phyloP scores from a whole-genome alignment of 2,888 invertebrate species.

The Epinotia ramella region DNA sequence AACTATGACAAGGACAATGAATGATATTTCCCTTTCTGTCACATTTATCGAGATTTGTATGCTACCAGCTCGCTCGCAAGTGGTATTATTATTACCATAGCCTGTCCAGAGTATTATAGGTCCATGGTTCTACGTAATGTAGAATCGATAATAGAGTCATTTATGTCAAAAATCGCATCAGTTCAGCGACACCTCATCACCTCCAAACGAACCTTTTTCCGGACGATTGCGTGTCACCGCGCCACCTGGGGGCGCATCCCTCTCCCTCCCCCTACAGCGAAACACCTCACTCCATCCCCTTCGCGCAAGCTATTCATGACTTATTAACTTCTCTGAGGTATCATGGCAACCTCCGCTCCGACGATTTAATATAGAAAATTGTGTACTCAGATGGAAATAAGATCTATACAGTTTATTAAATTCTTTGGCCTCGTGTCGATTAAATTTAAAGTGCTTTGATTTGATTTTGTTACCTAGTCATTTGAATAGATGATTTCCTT shows the following conservation, averaged over 20 bases:
- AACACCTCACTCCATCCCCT: slow-evolving; percentile 59
- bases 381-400: slow-evolving; percentile 77
- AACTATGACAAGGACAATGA: too few relatives aligned
- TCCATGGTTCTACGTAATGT: background rate
- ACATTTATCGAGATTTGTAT: too few relatives aligned
- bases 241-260: slow-evolving; percentile 70
- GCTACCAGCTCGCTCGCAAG: too few relatives aligned
- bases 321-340: slow-evolving; percentile 84
- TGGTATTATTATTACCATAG: too few relatives aligned
- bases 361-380: slow-evolving; percentile 83
- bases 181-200: slow-evolving; percentile 72
- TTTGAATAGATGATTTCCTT: background rate
- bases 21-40: too few relatives aligned
- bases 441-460: slow-evolving; percentile 38
- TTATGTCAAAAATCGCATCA: slow-evolving; percentile 64
- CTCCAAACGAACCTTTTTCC: slow-evolving; percentile 80
- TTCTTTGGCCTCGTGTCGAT: slow-evolving; percentile 62
- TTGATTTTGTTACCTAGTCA: slow-evolving; percentile 31
- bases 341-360: slow-evolving; percentile 80
- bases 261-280: slow-evolving; percentile 59
- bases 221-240: slow-evolving; percentile 79
- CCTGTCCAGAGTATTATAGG: too few relatives aligned
- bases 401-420: slow-evolving; percentile 80
- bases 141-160: slow-evolving; percentile 47
- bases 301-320: slow-evolving; percentile 79